Evolutionary conservation across 2,888 invertebrate genomes (phyloP).

Genomic region (Trissolcus brochymenae): DNA sequence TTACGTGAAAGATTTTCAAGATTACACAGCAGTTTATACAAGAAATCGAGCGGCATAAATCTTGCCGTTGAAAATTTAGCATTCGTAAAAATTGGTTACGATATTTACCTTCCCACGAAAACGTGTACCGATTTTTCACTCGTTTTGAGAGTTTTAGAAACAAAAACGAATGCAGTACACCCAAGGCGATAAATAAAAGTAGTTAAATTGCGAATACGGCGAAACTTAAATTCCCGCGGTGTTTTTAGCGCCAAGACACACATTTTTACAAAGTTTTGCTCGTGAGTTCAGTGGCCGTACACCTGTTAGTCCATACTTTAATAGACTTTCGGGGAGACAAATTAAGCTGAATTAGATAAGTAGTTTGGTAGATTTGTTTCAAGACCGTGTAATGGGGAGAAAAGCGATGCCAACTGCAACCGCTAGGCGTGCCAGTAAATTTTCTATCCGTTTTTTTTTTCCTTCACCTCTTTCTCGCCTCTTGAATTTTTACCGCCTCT

Average conservation of each 20-base stretch:
- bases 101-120: no score
- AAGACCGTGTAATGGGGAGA: slow-evolving; percentile 27
- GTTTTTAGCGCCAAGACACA: not conserved
- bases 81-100: no score
- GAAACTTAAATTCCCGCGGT: no score
- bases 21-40: no score
- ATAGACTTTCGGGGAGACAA: slow-evolving; percentile 50
- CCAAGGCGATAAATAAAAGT: no score
- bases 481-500: not conserved
- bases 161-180: no score
- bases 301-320: slow-evolving; percentile 33
- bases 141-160: no score
- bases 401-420: slow-evolving; percentile 17
- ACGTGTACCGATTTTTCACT: no score
- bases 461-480: not conserved
- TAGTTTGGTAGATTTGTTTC: slow-evolving; percentile 46
- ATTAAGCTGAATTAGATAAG: slow-evolving; percentile 49
- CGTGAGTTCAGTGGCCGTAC: slow-evolving; percentile 25
- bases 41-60: no score
- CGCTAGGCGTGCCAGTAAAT: slow-evolving; percentile 17
- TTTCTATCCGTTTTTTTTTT: slow-evolving; percentile 10
- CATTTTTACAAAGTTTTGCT: slow-evolving; percentile 24
- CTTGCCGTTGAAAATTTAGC: no score
- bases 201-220: no score
- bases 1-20: no score